Base-by-base conservation (phyloP, 2,888 invertebrate genomes). In the Oeneis ivallda region DNA sequence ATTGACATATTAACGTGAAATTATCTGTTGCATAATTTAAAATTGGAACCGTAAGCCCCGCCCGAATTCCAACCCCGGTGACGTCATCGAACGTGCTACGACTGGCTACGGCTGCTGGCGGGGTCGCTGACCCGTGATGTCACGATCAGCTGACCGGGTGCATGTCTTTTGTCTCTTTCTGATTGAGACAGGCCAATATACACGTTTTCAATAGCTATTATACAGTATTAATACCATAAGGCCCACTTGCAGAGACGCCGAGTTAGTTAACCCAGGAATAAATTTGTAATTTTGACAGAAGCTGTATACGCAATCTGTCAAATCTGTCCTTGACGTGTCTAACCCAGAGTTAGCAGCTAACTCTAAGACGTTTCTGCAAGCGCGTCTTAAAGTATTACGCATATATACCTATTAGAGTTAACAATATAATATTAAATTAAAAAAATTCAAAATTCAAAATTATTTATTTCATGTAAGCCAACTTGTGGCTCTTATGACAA, bases 101-200 rank as follows among this genome's bases (percentile, higher is more conserved):
- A 72, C 71, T 70, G 66, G 70, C 41, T 37, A 13, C 41, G 41
- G 70, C 67, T 74, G 74, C 49, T 72, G 68, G 70, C 67, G 75
- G 75, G 89, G 85, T 86, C 87, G 79, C 63, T 78, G 86, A 82
- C 87, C 88, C 74, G 75, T 88, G 88, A 89, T 89, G 89, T 89
- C 86, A 87, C 78, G 71, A 85, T 85, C 89, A 89, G 88, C 90
- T 90, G 89, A 79, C 77, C 69, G 75, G 74, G 72, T 79, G 84
- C 83, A 81, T 74, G 71, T 70, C 75, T 68, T 62, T 60, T 66
- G 49, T 70, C 68, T 41, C 70, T 45, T 49, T 69, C 65, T 62
- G 57, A 37, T 47, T 41, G 56, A 54, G 54, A 62, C 49, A 62
- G 64, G 19, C 41, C 49, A 17, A n/a, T 47, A 17, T 47, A 47